A percentile compares a stretch with the other conserved stretches of the same genome.
phyloP scores from a whole-genome alignment of 2,888 invertebrate genomes.

The Heterodera filipjevi region DNA sequence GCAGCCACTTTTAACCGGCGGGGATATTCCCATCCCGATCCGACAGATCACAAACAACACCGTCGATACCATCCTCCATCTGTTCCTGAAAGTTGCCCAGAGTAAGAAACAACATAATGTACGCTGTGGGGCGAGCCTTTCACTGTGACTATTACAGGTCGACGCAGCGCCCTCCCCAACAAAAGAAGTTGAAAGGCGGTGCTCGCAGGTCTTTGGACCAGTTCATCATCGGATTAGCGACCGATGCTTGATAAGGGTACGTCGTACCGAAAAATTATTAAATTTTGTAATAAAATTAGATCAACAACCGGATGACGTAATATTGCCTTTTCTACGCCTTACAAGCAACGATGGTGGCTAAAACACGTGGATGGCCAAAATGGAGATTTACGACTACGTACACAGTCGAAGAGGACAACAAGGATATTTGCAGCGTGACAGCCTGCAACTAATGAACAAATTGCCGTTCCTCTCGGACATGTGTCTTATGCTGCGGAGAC shows the following conservation, averaged over 20 bases:
- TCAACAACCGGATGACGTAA: background rate
- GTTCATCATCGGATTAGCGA: background rate
- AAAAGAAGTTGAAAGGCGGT: background rate
- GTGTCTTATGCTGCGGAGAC: too few relatives aligned
- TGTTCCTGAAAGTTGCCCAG: background rate
- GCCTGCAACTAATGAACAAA: background rate
- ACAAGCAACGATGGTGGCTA: background rate
- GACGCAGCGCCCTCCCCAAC: background rate
- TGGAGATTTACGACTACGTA: background rate
- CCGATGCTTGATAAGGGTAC: constrained; percentile 6
- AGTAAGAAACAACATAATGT: background rate
- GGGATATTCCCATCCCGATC: background rate
- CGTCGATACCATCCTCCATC: constrained; percentile 1
- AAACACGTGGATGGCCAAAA: too few relatives aligned
- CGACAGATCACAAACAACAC: background rate
- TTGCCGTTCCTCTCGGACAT: background rate
- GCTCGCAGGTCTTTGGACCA: background rate
- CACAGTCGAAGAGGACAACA: background rate
- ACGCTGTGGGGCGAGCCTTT: constrained; percentile 22
- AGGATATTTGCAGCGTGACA: background rate
- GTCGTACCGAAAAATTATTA: too few relatives aligned
- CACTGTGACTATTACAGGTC: background rate
- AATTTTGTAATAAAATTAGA: background rate
- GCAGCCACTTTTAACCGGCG: background rate
- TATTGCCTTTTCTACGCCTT: constrained; percentile 16